Percentiles rank a stretch among this genome's conserved stretches.
These are phyloP conservation scores for Lathamus discolor DNA, from an alignment of 2,113 vertebrate species.

Conservation along the genomic window DNA sequence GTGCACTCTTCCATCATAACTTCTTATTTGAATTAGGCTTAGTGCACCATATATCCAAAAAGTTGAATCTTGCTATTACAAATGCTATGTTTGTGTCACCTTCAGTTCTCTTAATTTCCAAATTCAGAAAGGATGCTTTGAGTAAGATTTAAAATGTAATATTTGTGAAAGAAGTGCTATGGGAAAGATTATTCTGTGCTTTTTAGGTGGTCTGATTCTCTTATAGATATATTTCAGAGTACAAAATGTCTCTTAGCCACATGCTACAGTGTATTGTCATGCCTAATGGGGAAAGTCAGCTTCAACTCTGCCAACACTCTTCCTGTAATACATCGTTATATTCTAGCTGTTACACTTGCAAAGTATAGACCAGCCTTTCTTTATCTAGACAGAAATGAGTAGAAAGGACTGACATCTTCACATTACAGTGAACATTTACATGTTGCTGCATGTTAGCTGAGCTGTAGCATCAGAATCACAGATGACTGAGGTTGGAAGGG, in stretches of 20 bases:
- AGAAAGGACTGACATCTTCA: background rate
- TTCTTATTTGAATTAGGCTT: background rate
- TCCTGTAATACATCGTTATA: background rate
- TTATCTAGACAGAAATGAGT: background rate
- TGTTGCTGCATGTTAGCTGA: background rate
- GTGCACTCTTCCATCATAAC: background rate
- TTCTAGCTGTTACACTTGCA: background rate
- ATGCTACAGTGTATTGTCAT: background rate
- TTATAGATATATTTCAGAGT: conserved; percentile 41
- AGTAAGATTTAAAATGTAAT: conserved; percentile 7
- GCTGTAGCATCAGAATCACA: background rate
- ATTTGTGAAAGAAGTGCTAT: conserved; percentile 23
- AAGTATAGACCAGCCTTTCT: background rate
- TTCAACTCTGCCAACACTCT: background rate
- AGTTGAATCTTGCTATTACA: background rate
- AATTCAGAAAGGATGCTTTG: background rate
- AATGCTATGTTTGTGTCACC: background rate
- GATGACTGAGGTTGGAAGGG: background rate
- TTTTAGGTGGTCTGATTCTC: conserved; percentile 31
- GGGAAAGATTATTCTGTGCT: background rate
- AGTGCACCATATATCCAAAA: background rate
- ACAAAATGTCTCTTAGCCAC: background rate
- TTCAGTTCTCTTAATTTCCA: background rate
- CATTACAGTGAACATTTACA: background rate
- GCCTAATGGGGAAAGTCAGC: background rate